Base-by-base conservation (phyloP, 2,888 invertebrate genomes). In the Yponomeuta plumbellus region DNA sequence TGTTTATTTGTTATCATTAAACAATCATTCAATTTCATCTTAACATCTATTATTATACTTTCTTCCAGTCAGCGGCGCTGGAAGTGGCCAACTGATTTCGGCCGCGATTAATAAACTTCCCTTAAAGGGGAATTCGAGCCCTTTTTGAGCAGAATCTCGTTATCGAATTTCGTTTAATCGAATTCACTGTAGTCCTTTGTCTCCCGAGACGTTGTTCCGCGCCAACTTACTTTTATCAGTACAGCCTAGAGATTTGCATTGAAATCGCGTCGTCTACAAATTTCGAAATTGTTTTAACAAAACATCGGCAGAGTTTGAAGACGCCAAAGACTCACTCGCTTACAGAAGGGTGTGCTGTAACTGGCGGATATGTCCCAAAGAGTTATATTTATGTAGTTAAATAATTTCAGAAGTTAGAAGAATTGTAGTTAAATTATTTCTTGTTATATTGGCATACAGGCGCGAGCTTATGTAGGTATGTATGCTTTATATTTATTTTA, bases 141-240 rank as follows among this genome's bases (percentile, higher is more conserved):
- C 17, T 52, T 52, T 52, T 5, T 13, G 44, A 17, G 17, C 13
- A 5, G 17, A 52, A 17, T 52, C 17, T 13, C 44, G 44, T 13
- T 17, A 52, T 52, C 44, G 44, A 52, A 52, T 13, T 52, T 52
- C 44, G 44, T 13, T 52, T 52, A 52, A 52, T 52, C 44, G 44
- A 52, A 52, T 52, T 52, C 44, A 52, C 44, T 52, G 17, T 52
- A 52, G 44, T 52, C 44, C 44, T 52, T 52, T 52, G 44, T 52
- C 17, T 52, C 44, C 17, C 44, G 17, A 52, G 17, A 17, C 44
- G 44, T 17, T 17, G 44, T 17, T 17, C 44, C 17, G 44, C 44
- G 44, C 34, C 34, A 52, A 52, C 44, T 52, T 52, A 52, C 44
- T 52, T 52, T 52, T 52, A 52, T 52, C 44, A 52, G 44, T 13